These are phyloP conservation scores for Cladorhizidae sp. DNA, from an alignment of 37 sponge, comb jelly and placozoan species.

Conservation along the genomic window DNA sequence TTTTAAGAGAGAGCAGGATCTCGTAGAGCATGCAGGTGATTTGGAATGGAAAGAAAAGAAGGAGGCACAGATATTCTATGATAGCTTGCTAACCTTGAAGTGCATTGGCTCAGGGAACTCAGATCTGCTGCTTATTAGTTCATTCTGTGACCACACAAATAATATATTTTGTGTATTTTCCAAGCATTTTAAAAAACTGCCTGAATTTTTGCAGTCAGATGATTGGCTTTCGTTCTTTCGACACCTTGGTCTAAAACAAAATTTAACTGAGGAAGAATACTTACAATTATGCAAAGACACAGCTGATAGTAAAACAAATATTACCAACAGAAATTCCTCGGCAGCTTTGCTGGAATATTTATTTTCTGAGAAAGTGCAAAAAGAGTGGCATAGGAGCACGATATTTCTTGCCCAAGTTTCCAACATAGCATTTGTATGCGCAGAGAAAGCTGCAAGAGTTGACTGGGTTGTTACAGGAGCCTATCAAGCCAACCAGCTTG, in stretches of 20 bases:
- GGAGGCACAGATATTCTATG: constrained; percentile 8
- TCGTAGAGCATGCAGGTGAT: not conserved
- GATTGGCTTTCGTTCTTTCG: constrained; percentile 49
- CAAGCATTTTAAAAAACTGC: constrained; percentile 20
- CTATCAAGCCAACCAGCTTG: not conserved
- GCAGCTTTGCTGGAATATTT: constrained; percentile 33
- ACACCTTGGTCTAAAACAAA: constrained; percentile 12
- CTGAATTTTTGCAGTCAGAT: not conserved
- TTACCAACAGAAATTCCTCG: constrained; percentile 2
- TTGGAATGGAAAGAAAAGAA: not conserved
- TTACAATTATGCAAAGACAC: constrained; percentile 4
- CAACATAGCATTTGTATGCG: constrained; percentile 33
- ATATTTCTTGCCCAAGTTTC: constrained; percentile 16
- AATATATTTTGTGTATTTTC: constrained; percentile 32
- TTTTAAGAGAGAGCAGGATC: not conserved
- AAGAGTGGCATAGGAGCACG: constrained; percentile 8
- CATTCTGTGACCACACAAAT: constrained; percentile 21
- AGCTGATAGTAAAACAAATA: not conserved
- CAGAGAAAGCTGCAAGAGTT: not conserved
- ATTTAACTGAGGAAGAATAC: constrained; percentile 19
- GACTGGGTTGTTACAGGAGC: constrained; percentile 39
- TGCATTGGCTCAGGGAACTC: constrained; percentile 34
- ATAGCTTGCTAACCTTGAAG: not conserved
- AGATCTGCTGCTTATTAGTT: constrained; percentile 8
- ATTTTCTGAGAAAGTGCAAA: constrained; percentile 4